phyloP scores from a whole-genome alignment of 1,140 invertebrate genomes.

The Bacillus rossius region DNA sequence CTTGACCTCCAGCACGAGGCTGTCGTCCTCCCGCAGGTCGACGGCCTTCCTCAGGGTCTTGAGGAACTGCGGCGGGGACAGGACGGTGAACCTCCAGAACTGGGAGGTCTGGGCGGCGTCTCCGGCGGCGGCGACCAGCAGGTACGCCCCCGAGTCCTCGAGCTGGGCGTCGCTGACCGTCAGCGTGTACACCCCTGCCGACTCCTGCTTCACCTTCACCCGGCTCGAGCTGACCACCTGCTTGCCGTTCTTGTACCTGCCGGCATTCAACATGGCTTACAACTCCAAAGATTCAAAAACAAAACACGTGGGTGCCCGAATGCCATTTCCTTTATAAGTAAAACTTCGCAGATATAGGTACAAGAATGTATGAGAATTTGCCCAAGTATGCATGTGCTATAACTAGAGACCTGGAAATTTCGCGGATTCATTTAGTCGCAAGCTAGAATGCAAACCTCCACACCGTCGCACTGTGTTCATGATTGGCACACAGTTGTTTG shows the following conservation, averaged over 20 bases:
- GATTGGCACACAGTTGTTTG: no score
- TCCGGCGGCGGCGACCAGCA: slow-evolving; percentile 73
- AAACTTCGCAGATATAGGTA: no score
- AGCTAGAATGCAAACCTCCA: no score
- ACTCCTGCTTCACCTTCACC: slow-evolving; percentile 49
- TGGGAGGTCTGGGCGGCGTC: slow-evolving; percentile 81
- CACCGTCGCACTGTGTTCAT: no score
- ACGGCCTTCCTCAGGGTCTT: slow-evolving; percentile 57
- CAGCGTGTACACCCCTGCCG: slow-evolving; percentile 54
- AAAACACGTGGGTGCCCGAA: no score
- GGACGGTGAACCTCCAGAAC: slow-evolving; percentile 75
- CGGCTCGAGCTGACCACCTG: slow-evolving; percentile 60
- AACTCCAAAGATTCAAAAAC: no score
- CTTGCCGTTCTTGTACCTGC: slow-evolving; percentile 71
- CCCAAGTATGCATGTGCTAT: no score
- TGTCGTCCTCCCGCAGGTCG: slow-evolving; percentile 70
- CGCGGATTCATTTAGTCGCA: no score
- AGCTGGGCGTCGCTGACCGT: slow-evolving; percentile 76
- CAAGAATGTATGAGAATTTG: no score
- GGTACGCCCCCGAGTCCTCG: slow-evolving; percentile 88
- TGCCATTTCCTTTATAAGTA: no score
- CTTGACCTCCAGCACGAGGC: slow-evolving; percentile 70
- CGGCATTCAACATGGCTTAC: no score
- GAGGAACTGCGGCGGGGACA: slow-evolving; percentile 67
- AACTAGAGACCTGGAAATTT: no score